phyloP scores from a whole-genome alignment of 2,797 vertebrate genomes.

The Etheostoma nigrum region DNA sequence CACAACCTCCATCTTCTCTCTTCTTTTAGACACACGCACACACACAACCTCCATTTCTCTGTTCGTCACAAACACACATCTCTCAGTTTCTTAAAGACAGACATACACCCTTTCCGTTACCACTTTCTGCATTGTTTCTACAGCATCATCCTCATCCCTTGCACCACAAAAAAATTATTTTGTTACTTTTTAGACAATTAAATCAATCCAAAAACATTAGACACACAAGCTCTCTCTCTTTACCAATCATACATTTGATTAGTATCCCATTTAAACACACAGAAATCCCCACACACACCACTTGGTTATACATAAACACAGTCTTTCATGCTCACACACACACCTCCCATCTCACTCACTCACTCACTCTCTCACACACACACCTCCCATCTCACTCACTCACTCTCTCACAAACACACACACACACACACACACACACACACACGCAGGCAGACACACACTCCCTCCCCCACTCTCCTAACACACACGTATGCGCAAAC shows the following conservation, averaged over 20 bases:
- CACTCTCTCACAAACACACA: constrained; percentile 39
- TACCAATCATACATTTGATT: constrained; percentile 43
- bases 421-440: constrained; percentile 54
- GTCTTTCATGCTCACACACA: constrained; percentile 52
- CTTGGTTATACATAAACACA: constrained; percentile 70
- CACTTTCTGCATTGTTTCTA: constrained; percentile 58
- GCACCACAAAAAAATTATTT: constrained; percentile 5
- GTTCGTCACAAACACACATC: constrained; percentile 63
- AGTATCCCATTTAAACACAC: constrained; percentile 47
- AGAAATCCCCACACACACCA: constrained; percentile 40
- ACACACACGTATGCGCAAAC: constrained; percentile 77
- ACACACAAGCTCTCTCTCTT: constrained; percentile 9
- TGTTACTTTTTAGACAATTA: constrained; percentile 40
- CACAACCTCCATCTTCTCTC: constrained; percentile 68
- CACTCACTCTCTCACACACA: constrained; percentile 22
- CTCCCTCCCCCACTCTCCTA: constrained; percentile 76
- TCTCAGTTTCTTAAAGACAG: constrained; percentile 71
- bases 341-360: constrained; percentile 48
- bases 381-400: constrained; percentile 21
- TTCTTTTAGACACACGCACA: constrained; percentile 60
- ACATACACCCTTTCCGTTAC: constrained; percentile 60
- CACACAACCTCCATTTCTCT: constrained; percentile 56
- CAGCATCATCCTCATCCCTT: constrained; percentile 9
- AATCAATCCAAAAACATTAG: constrained; percentile 26
- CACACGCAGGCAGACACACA: constrained; percentile 68